phyloP scores from a whole-genome alignment of 2,113 vertebrate genomes.

The Eretmochelys imbricata region DNA sequence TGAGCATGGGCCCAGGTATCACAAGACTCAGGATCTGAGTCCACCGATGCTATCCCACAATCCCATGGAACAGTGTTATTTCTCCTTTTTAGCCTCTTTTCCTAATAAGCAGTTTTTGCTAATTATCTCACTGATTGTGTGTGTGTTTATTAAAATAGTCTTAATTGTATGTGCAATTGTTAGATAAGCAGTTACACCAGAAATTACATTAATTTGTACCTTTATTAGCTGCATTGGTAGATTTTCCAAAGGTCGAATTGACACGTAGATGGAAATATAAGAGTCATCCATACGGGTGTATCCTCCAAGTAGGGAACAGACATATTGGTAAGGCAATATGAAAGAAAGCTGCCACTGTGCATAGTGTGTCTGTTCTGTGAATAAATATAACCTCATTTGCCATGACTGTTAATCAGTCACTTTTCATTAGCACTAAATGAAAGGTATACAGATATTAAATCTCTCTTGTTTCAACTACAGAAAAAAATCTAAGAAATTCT shows the following conservation, averaged over 20 bases:
- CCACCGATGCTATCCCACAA: too few relatives aligned
- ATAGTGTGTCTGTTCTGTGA: background rate
- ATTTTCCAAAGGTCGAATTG: background rate
- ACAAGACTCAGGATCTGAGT: too few relatives aligned
- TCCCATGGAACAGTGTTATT: too few relatives aligned
- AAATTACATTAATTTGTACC: background rate
- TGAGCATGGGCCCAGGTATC: too few relatives aligned
- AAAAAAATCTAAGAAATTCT: background rate
- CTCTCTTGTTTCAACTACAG: background rate
- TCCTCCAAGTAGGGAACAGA: background rate
- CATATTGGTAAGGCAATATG: background rate
- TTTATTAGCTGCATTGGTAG: background rate
- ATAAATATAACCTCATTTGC: background rate
- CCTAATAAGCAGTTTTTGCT: constrained; percentile 53
- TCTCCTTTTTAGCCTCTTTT: background rate
- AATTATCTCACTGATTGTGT: constrained; percentile 57
- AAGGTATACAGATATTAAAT: background rate
- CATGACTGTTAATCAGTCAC: background rate
- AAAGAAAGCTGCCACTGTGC: background rate
- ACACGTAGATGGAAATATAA: background rate
- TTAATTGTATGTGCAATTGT: constrained; percentile 42
- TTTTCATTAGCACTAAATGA: background rate
- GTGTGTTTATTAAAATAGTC: constrained; percentile 51
- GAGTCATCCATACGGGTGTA: background rate
- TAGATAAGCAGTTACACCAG: background rate